Percentiles rank a stretch among this genome's conserved stretches.
phyloP scores from a whole-genome alignment of 1,140 invertebrate genomes.

The Cydia strobilella region DNA sequence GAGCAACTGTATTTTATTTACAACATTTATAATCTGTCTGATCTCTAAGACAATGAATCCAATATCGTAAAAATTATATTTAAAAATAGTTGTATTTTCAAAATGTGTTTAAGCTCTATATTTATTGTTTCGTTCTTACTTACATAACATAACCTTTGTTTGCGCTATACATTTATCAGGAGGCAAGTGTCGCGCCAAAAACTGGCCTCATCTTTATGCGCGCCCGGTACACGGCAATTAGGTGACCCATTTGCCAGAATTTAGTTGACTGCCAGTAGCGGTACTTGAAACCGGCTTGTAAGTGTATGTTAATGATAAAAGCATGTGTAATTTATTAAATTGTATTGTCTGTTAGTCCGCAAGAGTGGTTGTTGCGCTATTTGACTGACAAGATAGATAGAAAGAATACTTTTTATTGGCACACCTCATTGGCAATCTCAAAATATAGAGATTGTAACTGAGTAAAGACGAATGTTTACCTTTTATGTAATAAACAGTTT shows the following conservation, averaged over 20 bases:
- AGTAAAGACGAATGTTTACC: no score
- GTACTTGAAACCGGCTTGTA: neutral
- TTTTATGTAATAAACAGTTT: no score
- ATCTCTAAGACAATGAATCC: no score
- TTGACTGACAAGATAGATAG: no score
- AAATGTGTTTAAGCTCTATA: neutral
- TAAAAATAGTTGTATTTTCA: neutral
- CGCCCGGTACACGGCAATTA: constrained; percentile 26
- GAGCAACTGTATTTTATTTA: no score
- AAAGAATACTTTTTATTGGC: no score
- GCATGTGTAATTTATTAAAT: neutral
- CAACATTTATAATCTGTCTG: no score
- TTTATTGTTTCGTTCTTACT: neutral
- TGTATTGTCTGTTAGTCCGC: no score
- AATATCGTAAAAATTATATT: no score
- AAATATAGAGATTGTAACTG: no score
- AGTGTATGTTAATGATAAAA: constrained; percentile 8
- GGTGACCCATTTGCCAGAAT: constrained; percentile 25
- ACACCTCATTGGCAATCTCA: no score
- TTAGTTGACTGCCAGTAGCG: constrained; percentile 7
- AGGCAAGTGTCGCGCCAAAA: constrained; percentile 32
- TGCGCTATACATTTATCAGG: constrained; percentile 16
- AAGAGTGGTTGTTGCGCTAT: no score
- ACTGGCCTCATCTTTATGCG: constrained; percentile 30
- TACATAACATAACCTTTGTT: constrained; percentile 25